phyloP scores from a whole-genome alignment of 1,140 invertebrate genomes.

The Euura saliciscinereae region DNA sequence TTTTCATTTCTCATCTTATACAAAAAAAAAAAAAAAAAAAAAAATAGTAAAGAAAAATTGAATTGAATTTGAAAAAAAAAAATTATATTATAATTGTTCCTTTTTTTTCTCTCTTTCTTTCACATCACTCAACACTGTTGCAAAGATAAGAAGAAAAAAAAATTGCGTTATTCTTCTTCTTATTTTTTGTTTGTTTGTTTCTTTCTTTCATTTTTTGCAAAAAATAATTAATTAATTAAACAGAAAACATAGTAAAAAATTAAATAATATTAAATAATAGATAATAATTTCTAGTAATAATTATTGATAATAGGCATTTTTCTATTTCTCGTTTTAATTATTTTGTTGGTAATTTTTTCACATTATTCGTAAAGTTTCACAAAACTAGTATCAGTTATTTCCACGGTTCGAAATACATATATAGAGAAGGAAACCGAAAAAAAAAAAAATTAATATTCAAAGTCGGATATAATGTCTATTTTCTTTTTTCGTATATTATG shows the following conservation, averaged over 20 bases:
- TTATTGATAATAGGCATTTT: constrained; percentile 3
- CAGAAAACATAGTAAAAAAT: background rate
- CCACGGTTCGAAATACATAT: too few relatives aligned
- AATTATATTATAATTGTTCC: background rate
- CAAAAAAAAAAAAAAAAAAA: background rate
- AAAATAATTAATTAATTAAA: too few relatives aligned
- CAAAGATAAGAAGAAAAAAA: too few relatives aligned
- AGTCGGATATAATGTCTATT: background rate
- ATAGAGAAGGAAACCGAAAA: background rate
- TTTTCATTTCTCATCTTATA: background rate
- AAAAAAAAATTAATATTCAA: background rate
- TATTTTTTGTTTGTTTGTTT: too few relatives aligned
- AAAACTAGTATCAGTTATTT: too few relatives aligned
- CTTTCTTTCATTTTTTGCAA: too few relatives aligned
- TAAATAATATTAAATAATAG: constrained; percentile 8
- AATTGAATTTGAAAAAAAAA: background rate
- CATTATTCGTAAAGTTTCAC: too few relatives aligned
- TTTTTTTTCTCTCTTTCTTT: too few relatives aligned
- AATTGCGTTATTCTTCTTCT: too few relatives aligned
- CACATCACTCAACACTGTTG: too few relatives aligned
- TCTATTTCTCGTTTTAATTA: background rate
- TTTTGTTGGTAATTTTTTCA: background rate
- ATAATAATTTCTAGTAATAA: constrained; percentile 2
- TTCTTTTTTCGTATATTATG: constrained; percentile 21
- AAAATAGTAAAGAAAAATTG: background rate